Base-by-base conservation (phyloP, 2,797 vertebrate genomes). In the Danio aesculapii region DNA sequence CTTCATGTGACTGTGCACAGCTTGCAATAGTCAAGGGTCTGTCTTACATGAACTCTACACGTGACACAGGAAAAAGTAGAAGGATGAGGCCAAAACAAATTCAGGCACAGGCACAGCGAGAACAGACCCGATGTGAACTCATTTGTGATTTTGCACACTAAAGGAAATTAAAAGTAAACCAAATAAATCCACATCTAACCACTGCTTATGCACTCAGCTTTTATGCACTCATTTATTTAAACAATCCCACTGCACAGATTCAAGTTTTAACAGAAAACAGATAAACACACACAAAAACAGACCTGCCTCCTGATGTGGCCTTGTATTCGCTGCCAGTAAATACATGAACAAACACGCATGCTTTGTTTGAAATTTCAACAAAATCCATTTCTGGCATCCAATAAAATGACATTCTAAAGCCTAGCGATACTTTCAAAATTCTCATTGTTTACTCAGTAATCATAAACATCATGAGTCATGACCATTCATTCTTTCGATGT, bases 141-240 rank as follows among this genome's bases (percentile, higher is more conserved):
- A 59, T 41, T 59, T 77, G 11, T 14, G 13, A 79, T 50, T 61
- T 62, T 44, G 30, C 44, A 50, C 21, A 59, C 13, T 14, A 55
- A 77, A 68, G 52, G 10, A 59, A 68, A 41, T 44, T 59, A 16
- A 61, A 77, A 67, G 39, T 57, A 57, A 78, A 69, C 66, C 10
- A 41, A 49, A 58, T n/a, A 13, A 69, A 47, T 69, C 11, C 76
- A 78, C 44, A 50, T 78, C 44, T 11, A 69, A 69, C 55, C 44
- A 41, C 59, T 53, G 3, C 30, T n/a, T 44, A 61, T 19, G 53
- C 44, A 39, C 63, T 47, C 16, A 49, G 46, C 16, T 69, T 69
- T 58, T 19, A 59, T 17, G 4, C 43, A 4, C 39, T 76, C n/a
- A 43, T 46, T 47, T 12, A n/a, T 77, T 77, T 6, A 9, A 77